Base-by-base conservation (phyloP, 35 echinoderm and acorn worm genomes). In the Apostichopus japonicus region DNA sequence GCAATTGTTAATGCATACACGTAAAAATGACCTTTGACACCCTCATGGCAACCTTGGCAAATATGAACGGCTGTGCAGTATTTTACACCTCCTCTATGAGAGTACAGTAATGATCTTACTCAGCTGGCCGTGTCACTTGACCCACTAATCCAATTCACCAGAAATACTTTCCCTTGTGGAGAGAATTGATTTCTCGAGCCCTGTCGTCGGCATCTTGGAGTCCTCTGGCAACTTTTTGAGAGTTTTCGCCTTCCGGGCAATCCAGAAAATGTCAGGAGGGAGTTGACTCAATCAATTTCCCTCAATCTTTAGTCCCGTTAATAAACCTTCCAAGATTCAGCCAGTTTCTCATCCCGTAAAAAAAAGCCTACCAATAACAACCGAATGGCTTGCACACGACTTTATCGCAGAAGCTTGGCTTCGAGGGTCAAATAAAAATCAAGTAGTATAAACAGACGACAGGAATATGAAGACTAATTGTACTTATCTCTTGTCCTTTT, bases 71-170 rank as follows among this genome's bases (percentile, higher is more conserved):
- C 63, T 67, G 3, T 67, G 8, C 11, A 67, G 63, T 67, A 67
- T 19, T 67, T 67, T 67, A 67, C 11, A 67, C 63, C 19, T 23
- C 71, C 21, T 75, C 6, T 75, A 14, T 19, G 14, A 23, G n/a
- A 75, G 22, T 19, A 11, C 11, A 67, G n/a, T 75, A 19, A 75
- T 57, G 55, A 24, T 58, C 54, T 57, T 24, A 23, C 81, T 84
- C 81, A 84, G 56, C 14, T 17, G 6, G 33, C 33, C 33, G 19
- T 16, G 56, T 58, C 81, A 84, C 81, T 84, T 84, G 81, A 84
- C 81, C 81, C 51, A 84, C 56, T 84, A 84, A 84, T 84, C 81
- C 81, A 84, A 84, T 84, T 84, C 24, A 58, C 16, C 33, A 44
- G 21, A 14, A n/a, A n/a, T 58, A 55, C 54, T 84, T 84, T 84